Conservation (phyloP, 2,113 vertebrate genomes). For the Paramisgurnus dabryanus region DNA sequence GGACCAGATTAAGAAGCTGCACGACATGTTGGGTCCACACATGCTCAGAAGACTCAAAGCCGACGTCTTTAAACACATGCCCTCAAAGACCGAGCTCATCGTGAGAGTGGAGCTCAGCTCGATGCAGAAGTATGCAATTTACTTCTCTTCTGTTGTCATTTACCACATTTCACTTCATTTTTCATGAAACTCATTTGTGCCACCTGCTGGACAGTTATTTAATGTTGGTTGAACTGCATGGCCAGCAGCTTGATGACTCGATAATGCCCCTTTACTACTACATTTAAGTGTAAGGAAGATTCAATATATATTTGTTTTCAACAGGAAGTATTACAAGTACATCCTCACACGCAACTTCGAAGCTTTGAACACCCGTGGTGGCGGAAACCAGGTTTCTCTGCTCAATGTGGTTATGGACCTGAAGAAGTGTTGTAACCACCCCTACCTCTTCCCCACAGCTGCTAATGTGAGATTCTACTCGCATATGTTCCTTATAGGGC, state of each 20-base stretch:
- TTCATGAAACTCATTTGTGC: neutral
- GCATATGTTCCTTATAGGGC: neutral
- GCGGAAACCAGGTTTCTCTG: constrained; percentile 94
- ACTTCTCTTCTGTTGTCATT: neutral
- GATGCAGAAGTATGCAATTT: constrained; percentile 94
- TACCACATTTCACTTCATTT: neutral
- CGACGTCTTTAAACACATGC: constrained; percentile 99
- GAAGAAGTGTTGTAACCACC: constrained; percentile 98
- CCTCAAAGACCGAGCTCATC: constrained; percentile 95
- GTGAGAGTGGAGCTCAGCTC: constrained; percentile 94
- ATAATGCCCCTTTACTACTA: neutral
- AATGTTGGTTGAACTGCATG: neutral
- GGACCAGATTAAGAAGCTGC: constrained; percentile 98
- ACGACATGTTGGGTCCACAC: constrained; percentile 96
- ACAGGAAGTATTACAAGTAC: constrained; percentile 97
- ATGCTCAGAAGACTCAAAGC: constrained; percentile 97
- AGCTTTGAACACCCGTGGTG: constrained; percentile 92
- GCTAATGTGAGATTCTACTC: constrained; percentile 79
- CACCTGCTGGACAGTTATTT: constrained; percentile 25
- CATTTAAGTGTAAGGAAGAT: neutral
- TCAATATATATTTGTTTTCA: constrained; percentile 36
- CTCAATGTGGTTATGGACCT: constrained; percentile 98
- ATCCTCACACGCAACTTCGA: constrained; percentile 97
- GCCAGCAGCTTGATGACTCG: neutral
- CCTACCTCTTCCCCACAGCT: constrained; percentile 95